Evolutionary conservation across 2,888 invertebrate genomes (phyloP).

Genomic region (Druceiella hillmani): DNA sequence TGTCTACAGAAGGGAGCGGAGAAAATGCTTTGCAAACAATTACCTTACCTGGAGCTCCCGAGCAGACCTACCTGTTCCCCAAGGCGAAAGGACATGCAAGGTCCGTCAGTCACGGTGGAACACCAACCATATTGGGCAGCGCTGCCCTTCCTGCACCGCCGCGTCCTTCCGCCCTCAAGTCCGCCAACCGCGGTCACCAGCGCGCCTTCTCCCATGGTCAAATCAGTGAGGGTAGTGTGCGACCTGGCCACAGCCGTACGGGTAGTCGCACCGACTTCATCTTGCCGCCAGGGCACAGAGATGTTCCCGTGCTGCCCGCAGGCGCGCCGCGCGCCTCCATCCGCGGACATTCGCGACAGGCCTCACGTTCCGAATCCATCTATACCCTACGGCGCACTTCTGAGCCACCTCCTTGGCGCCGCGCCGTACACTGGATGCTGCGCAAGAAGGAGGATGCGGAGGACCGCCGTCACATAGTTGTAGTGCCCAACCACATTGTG

Average conservation of each 20-base stretch:
- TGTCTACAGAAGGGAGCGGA: constrained; percentile 64
- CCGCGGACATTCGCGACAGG: constrained; percentile 77
- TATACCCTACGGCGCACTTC: constrained; percentile 77
- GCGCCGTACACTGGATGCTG: constrained; percentile 57
- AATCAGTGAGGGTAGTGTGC: constrained; percentile 57
- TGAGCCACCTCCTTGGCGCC: constrained; percentile 67
- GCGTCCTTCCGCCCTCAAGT: constrained; percentile 67
- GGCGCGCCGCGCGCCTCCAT: constrained; percentile 42
- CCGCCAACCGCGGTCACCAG: constrained; percentile 69
- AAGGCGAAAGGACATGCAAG: constrained; percentile 65
- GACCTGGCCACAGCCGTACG: constrained; percentile 71
- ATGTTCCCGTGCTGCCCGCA: constrained; percentile 45
- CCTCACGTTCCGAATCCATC: constrained; percentile 83
- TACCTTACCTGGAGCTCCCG: constrained; percentile 48
- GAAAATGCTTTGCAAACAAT: constrained; percentile 48
- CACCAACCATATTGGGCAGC: constrained; percentile 41
- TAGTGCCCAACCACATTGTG: constrained; percentile 82
- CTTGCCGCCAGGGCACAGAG: constrained; percentile 80
- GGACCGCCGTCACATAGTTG: constrained; percentile 63
- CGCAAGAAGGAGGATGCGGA: constrained; percentile 58
- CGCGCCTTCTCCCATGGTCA: constrained; percentile 85
- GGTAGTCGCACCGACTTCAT: constrained; percentile 87
- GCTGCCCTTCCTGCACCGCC: constrained; percentile 37
- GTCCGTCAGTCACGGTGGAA: constrained; percentile 82
- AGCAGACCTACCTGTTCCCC: constrained; percentile 50